A percentile compares a stretch with the other conserved stretches of the same genome.
phyloP scores from a whole-genome alignment of 2,888 invertebrate genomes.

The Deilephila porcellus region DNA sequence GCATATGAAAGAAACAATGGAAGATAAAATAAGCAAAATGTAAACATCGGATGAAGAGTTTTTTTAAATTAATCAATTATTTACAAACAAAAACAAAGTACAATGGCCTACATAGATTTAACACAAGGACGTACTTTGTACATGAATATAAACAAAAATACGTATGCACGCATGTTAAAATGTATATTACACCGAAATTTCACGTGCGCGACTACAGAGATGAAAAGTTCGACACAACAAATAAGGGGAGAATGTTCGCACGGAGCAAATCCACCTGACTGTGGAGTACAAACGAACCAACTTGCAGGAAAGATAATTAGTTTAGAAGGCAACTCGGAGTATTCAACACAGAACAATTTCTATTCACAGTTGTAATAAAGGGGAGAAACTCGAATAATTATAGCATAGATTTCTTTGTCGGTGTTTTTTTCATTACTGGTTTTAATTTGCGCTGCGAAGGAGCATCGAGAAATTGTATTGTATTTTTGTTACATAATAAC shows the following conservation, averaged over 20 bases:
- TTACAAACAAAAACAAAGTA: too few relatives aligned
- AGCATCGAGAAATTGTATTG: not conserved
- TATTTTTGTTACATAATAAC: not conserved
- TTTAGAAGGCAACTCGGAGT: not conserved
- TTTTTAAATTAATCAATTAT: too few relatives aligned
- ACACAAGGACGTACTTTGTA: too few relatives aligned
- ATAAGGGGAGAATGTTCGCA: not conserved
- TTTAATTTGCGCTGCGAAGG: not conserved
- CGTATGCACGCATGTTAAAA: not conserved
- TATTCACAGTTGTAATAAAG: constrained; percentile 14
- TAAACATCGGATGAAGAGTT: too few relatives aligned
- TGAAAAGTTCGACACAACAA: not conserved
- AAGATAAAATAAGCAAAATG: too few relatives aligned
- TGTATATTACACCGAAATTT: not conserved
- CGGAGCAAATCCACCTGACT: not conserved
- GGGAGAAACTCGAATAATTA: not conserved
- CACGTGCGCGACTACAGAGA: not conserved
- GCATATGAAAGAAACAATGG: too few relatives aligned
- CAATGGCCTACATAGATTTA: too few relatives aligned
- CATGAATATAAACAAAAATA: not conserved
- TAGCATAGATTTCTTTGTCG: not conserved
- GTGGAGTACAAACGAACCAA: constrained; percentile 3
- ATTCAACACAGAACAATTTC: constrained; percentile 12
- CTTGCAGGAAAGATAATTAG: constrained; percentile 15
- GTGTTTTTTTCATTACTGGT: constrained; percentile 14